These are phyloP conservation scores for Thunnus thynnus DNA, from an alignment of 2,113 vertebrate species.

Conservation along the genomic window DNA sequence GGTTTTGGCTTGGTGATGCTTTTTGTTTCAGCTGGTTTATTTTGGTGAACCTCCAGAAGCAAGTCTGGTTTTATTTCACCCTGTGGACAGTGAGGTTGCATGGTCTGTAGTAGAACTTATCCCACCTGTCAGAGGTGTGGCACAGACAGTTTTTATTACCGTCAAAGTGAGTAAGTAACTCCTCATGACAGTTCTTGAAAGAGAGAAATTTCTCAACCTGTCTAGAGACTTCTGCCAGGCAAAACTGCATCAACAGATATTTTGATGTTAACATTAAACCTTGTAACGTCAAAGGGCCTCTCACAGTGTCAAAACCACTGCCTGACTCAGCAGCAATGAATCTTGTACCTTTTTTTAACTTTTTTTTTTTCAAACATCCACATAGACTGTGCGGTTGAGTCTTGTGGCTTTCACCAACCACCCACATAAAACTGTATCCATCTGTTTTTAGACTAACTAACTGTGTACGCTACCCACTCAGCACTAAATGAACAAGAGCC, in stretches of 20 bases:
- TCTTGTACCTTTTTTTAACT: not conserved
- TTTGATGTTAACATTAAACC: not conserved
- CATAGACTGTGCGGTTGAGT: no score
- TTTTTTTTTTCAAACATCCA: not conserved
- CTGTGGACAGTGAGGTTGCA: not conserved
- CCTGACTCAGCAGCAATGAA: not conserved
- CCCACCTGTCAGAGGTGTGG: slow-evolving; percentile 40
- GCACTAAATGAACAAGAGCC: no score
- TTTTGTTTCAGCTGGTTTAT: slow-evolving; percentile 11
- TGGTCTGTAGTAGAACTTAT: slow-evolving; percentile 1
- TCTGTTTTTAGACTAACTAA: no score
- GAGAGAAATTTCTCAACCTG: not conserved
- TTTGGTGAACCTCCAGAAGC: not conserved
- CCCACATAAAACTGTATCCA: no score
- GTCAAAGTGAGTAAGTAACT: slow-evolving; percentile 25
- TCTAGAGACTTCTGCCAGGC: not conserved
- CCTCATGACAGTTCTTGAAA: slow-evolving; percentile 13
- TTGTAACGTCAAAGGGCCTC: not conserved
- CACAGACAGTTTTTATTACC: slow-evolving; percentile 22
- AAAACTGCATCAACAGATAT: not conserved
- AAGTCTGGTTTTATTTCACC: slow-evolving; percentile 25
- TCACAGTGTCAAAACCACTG: not conserved
- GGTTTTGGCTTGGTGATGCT: not conserved
- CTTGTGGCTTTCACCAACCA: no score
- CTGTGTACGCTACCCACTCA: no score